These are phyloP conservation scores for Crotalus tigris DNA, from an alignment of 2,113 vertebrate species.

Conservation along the genomic window DNA sequence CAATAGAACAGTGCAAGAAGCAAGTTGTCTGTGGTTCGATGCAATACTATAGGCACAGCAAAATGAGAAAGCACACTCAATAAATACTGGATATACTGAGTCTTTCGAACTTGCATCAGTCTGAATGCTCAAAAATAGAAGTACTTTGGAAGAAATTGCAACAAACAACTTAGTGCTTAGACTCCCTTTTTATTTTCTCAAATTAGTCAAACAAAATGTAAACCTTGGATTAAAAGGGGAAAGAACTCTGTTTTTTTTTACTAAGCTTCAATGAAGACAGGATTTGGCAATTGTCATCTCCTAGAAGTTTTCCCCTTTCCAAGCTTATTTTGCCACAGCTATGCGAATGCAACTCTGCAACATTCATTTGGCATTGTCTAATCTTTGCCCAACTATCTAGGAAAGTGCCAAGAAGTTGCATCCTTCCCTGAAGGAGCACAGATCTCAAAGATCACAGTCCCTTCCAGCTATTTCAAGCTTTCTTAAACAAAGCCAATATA, in stretches of 20 bases:
- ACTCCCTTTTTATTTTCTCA: background rate
- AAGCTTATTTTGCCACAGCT: background rate
- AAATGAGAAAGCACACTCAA: background rate
- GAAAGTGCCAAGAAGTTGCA: background rate
- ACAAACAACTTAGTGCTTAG: no score
- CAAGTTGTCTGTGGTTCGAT: accelerated
- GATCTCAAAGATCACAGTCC: background rate
- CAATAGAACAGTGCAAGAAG: background rate
- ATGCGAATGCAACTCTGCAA: background rate
- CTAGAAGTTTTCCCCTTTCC: background rate
- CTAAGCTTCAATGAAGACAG: background rate
- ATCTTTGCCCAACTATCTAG: background rate
- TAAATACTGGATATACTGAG: background rate
- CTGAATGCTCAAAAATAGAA: background rate
- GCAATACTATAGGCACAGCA: background rate
- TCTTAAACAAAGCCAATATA: background rate
- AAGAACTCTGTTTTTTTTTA: background rate
- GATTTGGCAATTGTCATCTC: background rate
- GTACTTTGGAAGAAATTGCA: background rate
- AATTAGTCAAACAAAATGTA: background rate
- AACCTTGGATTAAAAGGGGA: background rate
- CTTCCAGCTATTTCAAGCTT: background rate
- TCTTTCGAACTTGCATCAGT: background rate
- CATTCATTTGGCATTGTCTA: background rate
- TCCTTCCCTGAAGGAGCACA: background rate